These are phyloP conservation scores for Drosophila sechellia DNA, from an alignment of 1,140 invertebrate genomes.

Conservation along the genomic window DNA sequence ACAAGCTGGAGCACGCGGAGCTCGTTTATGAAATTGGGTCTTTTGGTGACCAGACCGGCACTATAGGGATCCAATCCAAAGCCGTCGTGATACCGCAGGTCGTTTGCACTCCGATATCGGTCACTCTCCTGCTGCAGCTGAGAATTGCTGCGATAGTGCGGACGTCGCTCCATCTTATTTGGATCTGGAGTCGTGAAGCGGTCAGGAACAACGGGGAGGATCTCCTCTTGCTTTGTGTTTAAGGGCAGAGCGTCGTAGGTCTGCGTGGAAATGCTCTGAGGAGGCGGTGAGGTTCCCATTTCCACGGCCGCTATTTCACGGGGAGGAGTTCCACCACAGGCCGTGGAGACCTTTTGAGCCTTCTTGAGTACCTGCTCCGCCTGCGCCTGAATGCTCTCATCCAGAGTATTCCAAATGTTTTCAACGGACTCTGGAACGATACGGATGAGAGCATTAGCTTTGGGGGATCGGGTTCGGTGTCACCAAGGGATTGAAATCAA, in stretches of 20 bases:
- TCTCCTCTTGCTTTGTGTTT: slow-evolving; percentile 29
- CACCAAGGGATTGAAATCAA: slow-evolving; percentile 49
- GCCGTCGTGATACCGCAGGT: slow-evolving; percentile 46
- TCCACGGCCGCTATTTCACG: slow-evolving; percentile 83
- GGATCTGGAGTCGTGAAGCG: slow-evolving; percentile 51
- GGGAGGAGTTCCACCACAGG: slow-evolving; percentile 86
- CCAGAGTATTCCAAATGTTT: slow-evolving; percentile 82
- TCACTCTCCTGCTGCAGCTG: slow-evolving; percentile 61
- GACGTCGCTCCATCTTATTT: slow-evolving; percentile 50
- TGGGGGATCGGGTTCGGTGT: slow-evolving; percentile 1
- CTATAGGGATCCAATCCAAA: slow-evolving; percentile 21
- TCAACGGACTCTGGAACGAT: slow-evolving; percentile 77
- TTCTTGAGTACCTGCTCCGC: slow-evolving; percentile 71
- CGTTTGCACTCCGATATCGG: slow-evolving; percentile 70
- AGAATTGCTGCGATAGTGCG: slow-evolving; percentile 57
- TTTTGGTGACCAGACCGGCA: slow-evolving; percentile 43
- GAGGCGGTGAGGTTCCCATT: slow-evolving; percentile 93
- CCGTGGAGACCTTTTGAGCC: slow-evolving; percentile 85
- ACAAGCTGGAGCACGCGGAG: slow-evolving; percentile 62
- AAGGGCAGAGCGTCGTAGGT: slow-evolving; percentile 82
- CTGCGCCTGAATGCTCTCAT: slow-evolving; percentile 81
- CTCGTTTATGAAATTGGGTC: slow-evolving; percentile 68
- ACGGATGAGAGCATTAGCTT: slow-evolving; percentile 64
- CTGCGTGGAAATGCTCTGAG: slow-evolving; percentile 93
- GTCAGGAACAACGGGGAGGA: slow-evolving; percentile 14